Evolutionary conservation across 1,140 invertebrate genomes (phyloP), one percentile per base, ranked within the genome.

Genomic region (Papilio glaucus): DNA sequence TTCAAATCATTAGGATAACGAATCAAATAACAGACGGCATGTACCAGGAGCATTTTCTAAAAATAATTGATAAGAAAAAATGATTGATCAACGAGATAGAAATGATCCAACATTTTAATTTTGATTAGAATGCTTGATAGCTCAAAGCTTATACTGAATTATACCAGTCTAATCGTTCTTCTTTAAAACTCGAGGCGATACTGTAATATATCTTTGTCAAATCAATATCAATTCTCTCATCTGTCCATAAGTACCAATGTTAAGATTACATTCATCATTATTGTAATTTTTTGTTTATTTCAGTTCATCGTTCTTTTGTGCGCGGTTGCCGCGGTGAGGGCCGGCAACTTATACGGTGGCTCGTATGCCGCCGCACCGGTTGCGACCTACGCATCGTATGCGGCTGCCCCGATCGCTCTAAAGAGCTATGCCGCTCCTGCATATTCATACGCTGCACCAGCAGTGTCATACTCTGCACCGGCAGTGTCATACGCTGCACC

Each of bases 271-370:
- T 60, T 26, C 24, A 60, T 60, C 10, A 24, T 10, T 5, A 15
- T n/a, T 13, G 15, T 53, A 21, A 53, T 76, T 41, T 74, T 72
- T 53, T 3, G 2, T 89, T 85, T 6, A 3, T 89, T 85, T 6
- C 85, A 92, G 90, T 82, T 92, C 69, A 70, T 92, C 76, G 81
- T 92, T 72, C 82, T 92, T 69, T 76, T 91, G 78, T 92, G 90
- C 85, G 90, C 88, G 57, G 76, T 92, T 45, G 90, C 89, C 68
- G 78, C 82, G 37, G 85, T 82, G 49, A 84, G 78, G 61, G 87
- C 87, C 45, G 87, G 86, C 68, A 81, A 81, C 42, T 67, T 89
- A 18, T 79, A 83, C 71, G 84, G 83, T 33, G 80, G 75, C n/a
- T 82, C 80, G 37, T 82, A 83, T 67, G 79, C 78, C 33, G 78